Evolutionary conservation across 2,888 invertebrate species (phyloP).

Genomic region (Sarcophaga variegata): DNA sequence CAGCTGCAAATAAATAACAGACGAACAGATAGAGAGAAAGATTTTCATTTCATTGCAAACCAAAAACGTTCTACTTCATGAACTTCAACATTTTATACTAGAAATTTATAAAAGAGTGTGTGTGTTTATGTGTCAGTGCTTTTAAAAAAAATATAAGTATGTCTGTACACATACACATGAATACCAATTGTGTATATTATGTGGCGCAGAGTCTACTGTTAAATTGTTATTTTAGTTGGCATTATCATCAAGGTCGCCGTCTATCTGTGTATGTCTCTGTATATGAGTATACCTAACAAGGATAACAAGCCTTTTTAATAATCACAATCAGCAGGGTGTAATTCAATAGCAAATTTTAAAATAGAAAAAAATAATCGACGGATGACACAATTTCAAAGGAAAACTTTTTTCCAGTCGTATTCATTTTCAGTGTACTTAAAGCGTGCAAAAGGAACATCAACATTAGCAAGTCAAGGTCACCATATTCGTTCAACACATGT

Average conservation of each 20-base stretch:
- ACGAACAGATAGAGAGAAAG: no score
- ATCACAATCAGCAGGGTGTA: not conserved
- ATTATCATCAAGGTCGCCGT: constrained; percentile 22
- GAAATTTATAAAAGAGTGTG: not conserved
- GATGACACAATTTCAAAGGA: no score
- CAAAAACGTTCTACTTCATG: not conserved
- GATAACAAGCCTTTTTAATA: not conserved
- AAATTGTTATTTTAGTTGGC: constrained; percentile 25
- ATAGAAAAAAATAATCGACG: no score
- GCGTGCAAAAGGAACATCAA: no score
- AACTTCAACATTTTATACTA: not conserved
- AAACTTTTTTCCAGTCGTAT: no score
- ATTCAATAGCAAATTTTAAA: no score
- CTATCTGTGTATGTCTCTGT: no score
- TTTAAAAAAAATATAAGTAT: not conserved
- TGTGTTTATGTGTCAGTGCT: not conserved
- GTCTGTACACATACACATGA: not conserved
- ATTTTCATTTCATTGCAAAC: not conserved
- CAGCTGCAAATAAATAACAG: not conserved
- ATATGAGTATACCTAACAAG: not conserved
- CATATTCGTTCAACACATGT: no score
- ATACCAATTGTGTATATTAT: not conserved
- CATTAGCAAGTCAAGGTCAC: no score
- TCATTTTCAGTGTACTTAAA: no score
- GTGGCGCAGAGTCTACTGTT: not conserved